A percentile compares a stretch with the other conserved stretches of the same genome.
Evolutionary conservation across 2,888 invertebrate species (phyloP).

Genomic region (Eucera pruinosa): DNA sequence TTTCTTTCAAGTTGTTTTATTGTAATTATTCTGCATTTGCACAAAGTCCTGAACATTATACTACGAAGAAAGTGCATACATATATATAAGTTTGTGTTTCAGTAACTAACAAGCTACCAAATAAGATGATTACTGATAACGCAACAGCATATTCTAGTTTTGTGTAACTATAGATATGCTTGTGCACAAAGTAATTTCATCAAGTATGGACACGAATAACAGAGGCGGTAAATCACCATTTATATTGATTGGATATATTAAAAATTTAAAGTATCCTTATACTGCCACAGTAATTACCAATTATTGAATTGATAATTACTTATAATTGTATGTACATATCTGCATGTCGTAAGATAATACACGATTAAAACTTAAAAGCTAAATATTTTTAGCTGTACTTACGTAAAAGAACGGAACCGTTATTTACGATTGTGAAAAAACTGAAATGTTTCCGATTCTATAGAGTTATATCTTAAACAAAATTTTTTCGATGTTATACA

Average conservation of each 20-base stretch:
- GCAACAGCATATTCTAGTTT: conserved; percentile 24
- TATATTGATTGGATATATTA: conserved; percentile 28
- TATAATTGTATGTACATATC: conserved; percentile 49
- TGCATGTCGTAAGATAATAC: conserved; percentile 44
- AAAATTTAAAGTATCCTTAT: conserved; percentile 28
- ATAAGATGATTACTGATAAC: conserved; percentile 21
- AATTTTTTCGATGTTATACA: conserved; percentile 10
- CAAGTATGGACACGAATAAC: conserved; percentile 20
- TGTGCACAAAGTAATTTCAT: conserved; percentile 40
- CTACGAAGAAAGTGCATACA: conserved; percentile 16
- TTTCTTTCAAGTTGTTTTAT: conserved; percentile 28
- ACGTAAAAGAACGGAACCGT: too few relatives aligned
- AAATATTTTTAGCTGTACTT: conserved; percentile 51
- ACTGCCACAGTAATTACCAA: conserved; percentile 41
- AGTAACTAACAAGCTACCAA: conserved; percentile 20
- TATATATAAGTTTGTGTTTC: conserved; percentile 33
- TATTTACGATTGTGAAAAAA: too few relatives aligned
- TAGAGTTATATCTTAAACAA: conserved; percentile 12
- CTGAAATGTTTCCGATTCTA: conserved; percentile 11
- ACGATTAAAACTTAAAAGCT: conserved; percentile 32
- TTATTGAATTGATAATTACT: conserved; percentile 32
- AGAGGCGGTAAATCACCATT: conserved; percentile 24
- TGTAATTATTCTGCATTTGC: conserved; percentile 25
- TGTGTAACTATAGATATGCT: conserved; percentile 11
- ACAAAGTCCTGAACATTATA: conserved; percentile 14